Conservation (phyloP, 2,797 vertebrate species). For the Xiphophorus birchmanni region DNA sequence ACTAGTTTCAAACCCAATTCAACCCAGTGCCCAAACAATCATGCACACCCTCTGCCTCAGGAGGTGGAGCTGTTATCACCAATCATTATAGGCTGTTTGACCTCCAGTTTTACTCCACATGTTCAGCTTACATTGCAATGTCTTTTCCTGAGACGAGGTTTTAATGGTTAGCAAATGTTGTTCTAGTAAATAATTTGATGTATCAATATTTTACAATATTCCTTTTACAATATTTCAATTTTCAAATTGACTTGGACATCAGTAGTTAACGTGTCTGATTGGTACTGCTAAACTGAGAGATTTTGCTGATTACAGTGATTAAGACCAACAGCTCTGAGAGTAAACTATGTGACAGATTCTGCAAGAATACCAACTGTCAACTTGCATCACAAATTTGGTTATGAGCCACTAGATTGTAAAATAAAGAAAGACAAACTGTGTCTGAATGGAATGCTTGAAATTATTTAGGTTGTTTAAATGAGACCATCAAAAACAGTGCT, state of each 20-base stretch:
- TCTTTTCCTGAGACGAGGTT: neutral
- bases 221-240: neutral
- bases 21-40: neutral
- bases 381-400: too few species aligned
- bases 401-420: too few species aligned
- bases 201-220: neutral
- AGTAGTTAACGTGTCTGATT: neutral
- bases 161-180: neutral
- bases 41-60: neutral
- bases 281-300: neutral
- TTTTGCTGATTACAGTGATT: neutral
- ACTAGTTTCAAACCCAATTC: neutral
- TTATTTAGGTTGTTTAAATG: too few species aligned
- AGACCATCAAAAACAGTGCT: too few species aligned
- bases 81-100: neutral
- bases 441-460: too few species aligned
- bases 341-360: neutral
- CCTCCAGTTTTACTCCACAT: neutral
- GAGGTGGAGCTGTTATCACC: neutral
- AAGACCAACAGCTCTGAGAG: neutral
- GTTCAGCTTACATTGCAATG: neutral
- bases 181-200: neutral
- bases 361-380: neutral
- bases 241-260: neutral
- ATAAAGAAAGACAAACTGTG: too few species aligned